Evolutionary conservation across 2,113 vertebrate species (phyloP).

Genomic region (Chaetodon trifascialis): DNA sequence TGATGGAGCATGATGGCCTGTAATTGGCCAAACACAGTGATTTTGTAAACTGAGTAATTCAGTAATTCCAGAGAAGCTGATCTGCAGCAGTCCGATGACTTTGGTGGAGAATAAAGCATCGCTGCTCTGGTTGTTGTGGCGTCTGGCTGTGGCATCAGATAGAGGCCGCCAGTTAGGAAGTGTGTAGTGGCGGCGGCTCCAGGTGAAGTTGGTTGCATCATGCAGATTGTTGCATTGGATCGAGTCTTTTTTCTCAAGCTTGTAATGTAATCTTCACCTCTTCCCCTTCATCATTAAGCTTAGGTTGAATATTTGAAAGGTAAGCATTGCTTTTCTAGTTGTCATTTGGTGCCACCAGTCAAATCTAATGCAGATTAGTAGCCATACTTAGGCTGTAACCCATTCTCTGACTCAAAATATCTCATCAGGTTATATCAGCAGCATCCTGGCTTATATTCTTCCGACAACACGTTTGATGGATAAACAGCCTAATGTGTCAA

Average conservation of each 20-base stretch:
- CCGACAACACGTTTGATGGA: conserved; percentile 22
- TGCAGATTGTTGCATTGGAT: neutral
- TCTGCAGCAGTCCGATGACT: conserved; percentile 27
- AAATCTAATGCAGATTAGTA: neutral
- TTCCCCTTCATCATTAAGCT: neutral
- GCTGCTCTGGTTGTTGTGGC: neutral
- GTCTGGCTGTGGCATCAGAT: neutral
- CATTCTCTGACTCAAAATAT: neutral
- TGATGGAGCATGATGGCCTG: conserved; percentile 42
- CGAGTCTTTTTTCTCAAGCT: too few species aligned
- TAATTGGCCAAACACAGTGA: conserved; percentile 44
- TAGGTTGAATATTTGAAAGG: neutral
- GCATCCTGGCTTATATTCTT: neutral
- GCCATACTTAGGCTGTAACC: neutral
- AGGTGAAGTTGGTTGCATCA: neutral
- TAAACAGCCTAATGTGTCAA: conserved; percentile 29
- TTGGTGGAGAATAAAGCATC: neutral
- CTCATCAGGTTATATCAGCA: neutral
- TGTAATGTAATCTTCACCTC: neutral
- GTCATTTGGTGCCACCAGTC: neutral
- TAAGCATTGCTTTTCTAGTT: neutral
- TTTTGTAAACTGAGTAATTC: conserved; percentile 53
- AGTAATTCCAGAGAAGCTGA: conserved; percentile 52
- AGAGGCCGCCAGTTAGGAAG: neutral
- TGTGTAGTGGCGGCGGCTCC: neutral